Evolutionary conservation across 1,140 invertebrate genomes (phyloP), one percentile per base, ranked within the genome.

Genomic region (Ceratosolen solmsi): DNA sequence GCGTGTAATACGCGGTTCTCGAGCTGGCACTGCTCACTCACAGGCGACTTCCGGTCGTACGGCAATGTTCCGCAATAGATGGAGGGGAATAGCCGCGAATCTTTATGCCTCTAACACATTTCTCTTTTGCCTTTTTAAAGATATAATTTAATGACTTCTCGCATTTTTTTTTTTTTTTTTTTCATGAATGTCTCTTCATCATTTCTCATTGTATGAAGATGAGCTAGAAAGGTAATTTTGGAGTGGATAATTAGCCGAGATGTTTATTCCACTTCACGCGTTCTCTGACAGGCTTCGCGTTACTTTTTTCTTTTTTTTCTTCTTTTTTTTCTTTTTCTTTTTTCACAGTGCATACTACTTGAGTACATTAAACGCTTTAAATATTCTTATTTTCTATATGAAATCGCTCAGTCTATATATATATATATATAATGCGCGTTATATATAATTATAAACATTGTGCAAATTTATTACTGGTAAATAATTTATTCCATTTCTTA

Each of bases 81-180:
- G 5, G 38, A 33, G 15, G 25, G 36, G n/a, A 46, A 36, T 11
- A 71, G 38, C 13, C 17, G 56, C 46, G 25, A 79, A 72, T 27
- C 36, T 79, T 79, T 79, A 72, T 72, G 70, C 71, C 41, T 49
- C 41, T 36, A 27, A 51, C 41, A 33, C 38, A 46, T 38, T 68
- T 78, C 63, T 74, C 3, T 13, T 46, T 22, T 49, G 51, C 30
- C 33, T 80, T 65, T 75, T 80, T 51, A 80, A 80, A 74, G 22
- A 27, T 72, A 22, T 33, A 25, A 5, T 76, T 81, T 81, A 81
- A 81, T 76, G 72, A 81, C 49, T 76, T 60, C 72, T 38, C 58
- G 60, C 71, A 81, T 81, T 65, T 80, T 80, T 72, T 74, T 79
- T 79, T 72, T 75, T 68, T 81, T 65, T 80, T 80, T 72, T 74